Evolutionary conservation across 2,797 vertebrate genomes (phyloP), one percentile per base, ranked within the genome.

Genomic region (Tragopan temminckii): DNA sequence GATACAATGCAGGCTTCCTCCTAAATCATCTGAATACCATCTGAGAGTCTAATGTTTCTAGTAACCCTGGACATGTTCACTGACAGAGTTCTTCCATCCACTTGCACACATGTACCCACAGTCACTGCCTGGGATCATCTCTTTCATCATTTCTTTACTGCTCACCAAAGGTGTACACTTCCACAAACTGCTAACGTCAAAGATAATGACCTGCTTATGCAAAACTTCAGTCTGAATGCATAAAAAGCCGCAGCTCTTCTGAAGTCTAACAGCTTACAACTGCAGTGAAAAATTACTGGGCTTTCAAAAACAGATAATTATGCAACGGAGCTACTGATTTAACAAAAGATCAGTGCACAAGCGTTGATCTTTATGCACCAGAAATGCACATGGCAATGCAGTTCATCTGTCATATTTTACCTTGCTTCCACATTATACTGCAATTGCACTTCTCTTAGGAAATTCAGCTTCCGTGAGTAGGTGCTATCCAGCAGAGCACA

Each of bases 61-160:
- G 29, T 46, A 36, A 70, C 24, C 68, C 52, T 9, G 45, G 1
- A 1, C 0, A 0, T 25, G 36, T 13, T 36, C 80, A 70, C 43
- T 76, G 72, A 17, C 13, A 84, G 58, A 70, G 18, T 21, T 66
- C 7, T 46, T 76, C 58, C 66, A 33, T 13, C 62, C 27, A 48
- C 21, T 67, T 67, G 59, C 36, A 53, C 31, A 68, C 6, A 36
- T 46, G 71, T 72, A 52, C 36, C 58, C 59, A 29, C 50, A 69
- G 80, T n/a, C 78, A 68, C 58, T 75, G 84, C 75, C 75, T 35
- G 77, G 50, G 33, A 85, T 53, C 46, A 76, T 10, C 17, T 80
- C 61, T 63, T 57, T 35, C 77, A 90, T 46, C 52, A 17, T 19
- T 33, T 33, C 80, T 68, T 55, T 35, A 43, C 74, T 79, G 57